phyloP scores from a whole-genome alignment of 1,140 invertebrate genomes.

The Drosophila varians region DNA sequence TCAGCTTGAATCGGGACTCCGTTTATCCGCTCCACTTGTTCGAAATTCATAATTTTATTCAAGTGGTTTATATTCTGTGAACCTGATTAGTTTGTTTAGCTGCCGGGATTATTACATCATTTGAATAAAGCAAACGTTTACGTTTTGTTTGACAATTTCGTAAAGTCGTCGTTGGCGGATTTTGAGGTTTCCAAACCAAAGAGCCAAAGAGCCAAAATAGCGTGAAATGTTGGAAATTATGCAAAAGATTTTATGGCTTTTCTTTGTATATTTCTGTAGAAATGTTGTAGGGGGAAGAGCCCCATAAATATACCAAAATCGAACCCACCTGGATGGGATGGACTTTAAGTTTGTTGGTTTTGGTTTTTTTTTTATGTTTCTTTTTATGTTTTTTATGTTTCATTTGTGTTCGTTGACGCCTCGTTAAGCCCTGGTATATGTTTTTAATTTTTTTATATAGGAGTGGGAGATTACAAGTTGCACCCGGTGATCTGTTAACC shows the following conservation, averaged over 20 bases:
- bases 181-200: constrained; percentile 39
- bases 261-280: constrained; percentile 56
- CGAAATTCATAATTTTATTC: constrained; percentile 45
- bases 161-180: constrained; percentile 68
- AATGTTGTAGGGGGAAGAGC: constrained; percentile 26
- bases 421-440: constrained; percentile 21
- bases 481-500: constrained; percentile 28
- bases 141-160: constrained; percentile 58
- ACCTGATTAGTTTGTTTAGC: constrained; percentile 47
- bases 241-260: constrained; percentile 64
- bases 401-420: constrained; percentile 41
- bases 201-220: constrained; percentile 19
- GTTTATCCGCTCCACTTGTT: constrained; percentile 36
- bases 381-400: constrained; percentile 28
- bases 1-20: constrained; percentile 33
- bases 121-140: constrained; percentile 47
- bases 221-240: constrained; percentile 68
- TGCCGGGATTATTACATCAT: constrained; percentile 41
- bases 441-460: not conserved
- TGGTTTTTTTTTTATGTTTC: constrained; percentile 13
- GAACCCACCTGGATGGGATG: constrained; percentile 26
- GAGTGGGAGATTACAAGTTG: constrained; percentile 15
- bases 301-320: constrained; percentile 44
- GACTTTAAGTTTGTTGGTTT: constrained; percentile 28
- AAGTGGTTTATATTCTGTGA: constrained; percentile 24